These are phyloP conservation scores for Trichopoda pennipes DNA, from an alignment of 2,888 invertebrate species.

Conservation along the genomic window DNA sequence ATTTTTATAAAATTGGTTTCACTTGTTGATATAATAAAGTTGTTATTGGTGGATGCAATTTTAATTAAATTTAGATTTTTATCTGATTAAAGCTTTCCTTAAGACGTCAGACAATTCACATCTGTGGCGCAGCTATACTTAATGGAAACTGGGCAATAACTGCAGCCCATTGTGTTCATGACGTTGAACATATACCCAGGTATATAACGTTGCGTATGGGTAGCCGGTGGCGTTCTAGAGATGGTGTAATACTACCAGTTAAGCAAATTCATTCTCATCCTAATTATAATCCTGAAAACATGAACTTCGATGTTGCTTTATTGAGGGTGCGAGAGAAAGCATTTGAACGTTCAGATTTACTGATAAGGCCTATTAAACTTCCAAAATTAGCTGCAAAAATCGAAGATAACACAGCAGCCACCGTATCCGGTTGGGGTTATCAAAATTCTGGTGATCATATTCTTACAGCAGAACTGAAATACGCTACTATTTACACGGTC, in stretches of 20 bases:
- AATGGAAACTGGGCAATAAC: constrained; percentile 77
- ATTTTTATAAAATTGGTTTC: too few relatives aligned
- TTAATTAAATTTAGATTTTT: not conserved
- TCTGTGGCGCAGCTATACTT: constrained; percentile 77
- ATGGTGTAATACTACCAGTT: constrained; percentile 74
- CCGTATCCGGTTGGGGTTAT: constrained; percentile 78
- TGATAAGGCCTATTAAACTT: constrained; percentile 74
- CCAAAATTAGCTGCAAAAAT: constrained; percentile 70
- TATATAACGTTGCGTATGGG: constrained; percentile 75
- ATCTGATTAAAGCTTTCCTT: constrained; percentile 72
- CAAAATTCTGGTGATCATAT: constrained; percentile 74
- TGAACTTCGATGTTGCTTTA: constrained; percentile 78
- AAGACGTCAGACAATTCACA: constrained; percentile 75
- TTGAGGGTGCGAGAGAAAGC: constrained; percentile 63
- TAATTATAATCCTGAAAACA: constrained; percentile 74
- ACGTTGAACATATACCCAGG: constrained; percentile 71
- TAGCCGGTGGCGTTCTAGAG: constrained; percentile 72
- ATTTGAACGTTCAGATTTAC: constrained; percentile 71
- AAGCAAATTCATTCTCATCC: constrained; percentile 76
- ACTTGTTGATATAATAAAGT: too few relatives aligned
- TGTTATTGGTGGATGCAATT: too few relatives aligned
- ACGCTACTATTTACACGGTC: constrained; percentile 75
- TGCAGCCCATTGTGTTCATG: constrained; percentile 77
- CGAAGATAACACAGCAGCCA: constrained; percentile 70
- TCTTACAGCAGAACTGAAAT: constrained; percentile 75